These are phyloP conservation scores for Aldabrachelys gigantea DNA, from an alignment of 2,113 vertebrate genomes.

Conservation along the genomic window DNA sequence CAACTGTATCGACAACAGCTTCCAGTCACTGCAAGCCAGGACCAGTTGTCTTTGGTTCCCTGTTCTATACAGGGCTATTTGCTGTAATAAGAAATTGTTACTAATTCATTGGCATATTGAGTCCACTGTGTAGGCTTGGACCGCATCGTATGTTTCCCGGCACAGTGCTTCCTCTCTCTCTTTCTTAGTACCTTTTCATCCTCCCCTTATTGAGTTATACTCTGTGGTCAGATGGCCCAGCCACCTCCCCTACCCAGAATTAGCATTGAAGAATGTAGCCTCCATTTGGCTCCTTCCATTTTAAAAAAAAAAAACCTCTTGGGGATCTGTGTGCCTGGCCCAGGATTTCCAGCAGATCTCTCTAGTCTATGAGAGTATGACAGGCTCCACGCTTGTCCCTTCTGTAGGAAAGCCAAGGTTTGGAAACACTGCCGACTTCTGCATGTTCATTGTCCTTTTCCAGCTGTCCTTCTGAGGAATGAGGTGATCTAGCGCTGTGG, in stretches of 20 bases:
- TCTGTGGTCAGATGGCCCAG: neutral
- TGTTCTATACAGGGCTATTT: neutral
- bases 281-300: neutral
- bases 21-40: neutral
- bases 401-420: neutral
- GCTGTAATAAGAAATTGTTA: neutral
- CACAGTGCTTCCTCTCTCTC: too few relatives aligned
- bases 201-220: neutral
- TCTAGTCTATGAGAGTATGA: too few relatives aligned
- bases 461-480: neutral
- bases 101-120: accelerated
- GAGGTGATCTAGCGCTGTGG: neutral
- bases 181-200: neutral
- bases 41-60: neutral
- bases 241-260: neutral
- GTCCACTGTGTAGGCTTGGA: neutral
- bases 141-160: neutral
- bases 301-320: neutral
- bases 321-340: neutral
- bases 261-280: neutral
- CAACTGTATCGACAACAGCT: neutral
- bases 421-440: neutral
- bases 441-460: neutral
- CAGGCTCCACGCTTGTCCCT: neutral
- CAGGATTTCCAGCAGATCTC: neutral